Percentiles rank a stretch among this genome's conserved stretches.
Conservation (phyloP, 2,888 invertebrate genomes). For the Pseudolycoriella hygida region DNA sequence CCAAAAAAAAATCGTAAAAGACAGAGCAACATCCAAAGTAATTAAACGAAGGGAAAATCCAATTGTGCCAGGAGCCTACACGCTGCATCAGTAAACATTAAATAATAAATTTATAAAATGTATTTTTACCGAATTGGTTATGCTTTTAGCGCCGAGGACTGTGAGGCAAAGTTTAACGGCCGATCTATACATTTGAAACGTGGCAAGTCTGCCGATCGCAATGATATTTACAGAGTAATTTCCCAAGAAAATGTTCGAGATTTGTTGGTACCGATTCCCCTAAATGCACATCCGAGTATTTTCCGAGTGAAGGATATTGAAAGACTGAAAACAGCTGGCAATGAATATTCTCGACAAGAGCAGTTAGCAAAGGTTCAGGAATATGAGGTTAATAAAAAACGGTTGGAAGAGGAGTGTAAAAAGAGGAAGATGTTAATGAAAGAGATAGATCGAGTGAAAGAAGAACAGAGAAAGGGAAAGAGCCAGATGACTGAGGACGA, state of each 20-base stretch:
- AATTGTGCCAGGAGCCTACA: not conserved
- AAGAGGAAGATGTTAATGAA: constrained; percentile 35
- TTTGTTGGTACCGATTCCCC: constrained; percentile 1
- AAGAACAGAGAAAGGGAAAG: constrained; percentile 13
- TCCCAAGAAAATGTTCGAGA: constrained; percentile 4
- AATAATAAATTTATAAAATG: not conserved
- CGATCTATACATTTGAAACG: not conserved
- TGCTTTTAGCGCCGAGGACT: no score
- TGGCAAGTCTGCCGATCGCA: not conserved
- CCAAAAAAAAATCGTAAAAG: not conserved
- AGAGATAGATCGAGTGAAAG: constrained; percentile 24
- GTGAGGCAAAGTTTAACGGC: not conserved
- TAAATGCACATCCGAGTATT: constrained; percentile 20
- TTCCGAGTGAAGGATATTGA: constrained; percentile 41
- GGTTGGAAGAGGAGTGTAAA: constrained; percentile 38
- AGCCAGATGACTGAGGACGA: constrained; percentile 18
- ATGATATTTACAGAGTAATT: not conserved
- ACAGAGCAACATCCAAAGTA: not conserved
- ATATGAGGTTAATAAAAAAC: constrained; percentile 27
- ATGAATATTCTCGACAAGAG: constrained; percentile 33
- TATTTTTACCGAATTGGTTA: no score
- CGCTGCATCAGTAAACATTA: no score
- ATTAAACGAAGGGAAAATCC: not conserved
- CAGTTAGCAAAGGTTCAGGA: constrained; percentile 27
- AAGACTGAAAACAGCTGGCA: constrained; percentile 38